A percentile compares a stretch with the other conserved stretches of the same genome.
Evolutionary conservation across 2,888 invertebrate species (phyloP).

Genomic region (Epicampocera succincta): DNA sequence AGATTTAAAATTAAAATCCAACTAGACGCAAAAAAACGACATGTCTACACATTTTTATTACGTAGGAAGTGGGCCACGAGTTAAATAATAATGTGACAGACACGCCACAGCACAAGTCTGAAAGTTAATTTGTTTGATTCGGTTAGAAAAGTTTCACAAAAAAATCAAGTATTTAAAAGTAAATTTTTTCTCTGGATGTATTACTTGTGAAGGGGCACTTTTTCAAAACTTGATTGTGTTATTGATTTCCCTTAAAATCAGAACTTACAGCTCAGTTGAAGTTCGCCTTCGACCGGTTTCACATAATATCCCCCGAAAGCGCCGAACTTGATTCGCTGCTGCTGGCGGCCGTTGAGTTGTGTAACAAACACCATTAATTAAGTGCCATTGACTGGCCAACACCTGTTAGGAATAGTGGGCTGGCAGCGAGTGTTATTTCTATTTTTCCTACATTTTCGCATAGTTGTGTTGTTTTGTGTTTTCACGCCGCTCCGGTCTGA

Average conservation of each 20-base stretch:
- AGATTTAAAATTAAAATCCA: slow-evolving; percentile 10
- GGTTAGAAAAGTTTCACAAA: too few relatives aligned
- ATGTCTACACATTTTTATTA: slow-evolving; percentile 25
- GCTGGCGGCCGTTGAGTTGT: slow-evolving; percentile 1
- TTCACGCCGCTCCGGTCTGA: slow-evolving; percentile 2
- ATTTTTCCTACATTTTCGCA: slow-evolving; percentile 13
- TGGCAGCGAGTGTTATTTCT: slow-evolving; percentile 3
- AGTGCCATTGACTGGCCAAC: slow-evolving; percentile 49
- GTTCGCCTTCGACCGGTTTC: neutral
- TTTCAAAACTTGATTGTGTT: too few relatives aligned
- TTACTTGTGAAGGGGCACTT: too few relatives aligned
- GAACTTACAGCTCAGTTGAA: neutral
- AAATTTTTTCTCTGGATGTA: too few relatives aligned
- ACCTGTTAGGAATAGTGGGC: slow-evolving; percentile 47
- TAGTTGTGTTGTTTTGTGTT: slow-evolving; percentile 9
- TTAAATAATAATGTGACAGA: neutral
- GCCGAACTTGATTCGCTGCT: neutral
- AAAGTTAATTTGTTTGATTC: too few relatives aligned
- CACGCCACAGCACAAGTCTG: neutral
- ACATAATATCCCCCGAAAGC: neutral
- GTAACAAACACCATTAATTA: slow-evolving; percentile 33
- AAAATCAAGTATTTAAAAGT: too few relatives aligned
- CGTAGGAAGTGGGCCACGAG: slow-evolving; percentile 40
- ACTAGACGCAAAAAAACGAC: neutral
- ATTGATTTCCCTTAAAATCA: neutral